Conservation (phyloP, 2,888 invertebrate genomes). For the Eulithis prunata region DNA sequence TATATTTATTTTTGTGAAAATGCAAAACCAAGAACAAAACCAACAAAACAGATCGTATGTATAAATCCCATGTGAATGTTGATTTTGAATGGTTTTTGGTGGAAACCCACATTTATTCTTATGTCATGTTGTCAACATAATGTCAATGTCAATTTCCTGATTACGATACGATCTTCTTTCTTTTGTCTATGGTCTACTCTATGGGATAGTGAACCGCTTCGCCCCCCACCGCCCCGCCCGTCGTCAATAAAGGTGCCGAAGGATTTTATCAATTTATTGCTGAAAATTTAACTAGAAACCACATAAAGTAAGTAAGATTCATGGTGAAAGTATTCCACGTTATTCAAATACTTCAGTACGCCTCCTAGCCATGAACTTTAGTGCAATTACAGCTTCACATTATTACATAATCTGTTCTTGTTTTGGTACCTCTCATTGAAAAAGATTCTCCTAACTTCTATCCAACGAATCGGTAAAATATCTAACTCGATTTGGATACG, state of each 20-base stretch:
- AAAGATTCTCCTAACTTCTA: not conserved
- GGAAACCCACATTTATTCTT: no score
- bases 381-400: constrained; percentile 14
- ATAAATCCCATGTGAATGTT: no score
- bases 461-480: not conserved
- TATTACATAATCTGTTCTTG: constrained; percentile 64
- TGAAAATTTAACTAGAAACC: constrained; percentile 18
- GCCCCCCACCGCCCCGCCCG: not conserved
- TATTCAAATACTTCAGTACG: not conserved
- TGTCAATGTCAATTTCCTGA: no score
- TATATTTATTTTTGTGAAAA: no score
- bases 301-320: constrained; percentile 39
- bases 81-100: no score
- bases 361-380: not conserved
- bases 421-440: constrained; percentile 39
- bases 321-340: not conserved
- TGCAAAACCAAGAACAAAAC: no score
- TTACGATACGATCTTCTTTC: no score
- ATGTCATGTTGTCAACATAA: no score
- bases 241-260: constrained; percentile 30
- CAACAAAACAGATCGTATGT: no score
- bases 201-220: no score
- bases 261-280: constrained; percentile 13
- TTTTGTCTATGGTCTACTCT: no score
- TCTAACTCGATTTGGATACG: no score